Percentiles rank a stretch among this genome's conserved stretches.
Conservation (phyloP, 30 jellyfish, hydroid and myxozoan species). For the Turritopsis rubra region DNA sequence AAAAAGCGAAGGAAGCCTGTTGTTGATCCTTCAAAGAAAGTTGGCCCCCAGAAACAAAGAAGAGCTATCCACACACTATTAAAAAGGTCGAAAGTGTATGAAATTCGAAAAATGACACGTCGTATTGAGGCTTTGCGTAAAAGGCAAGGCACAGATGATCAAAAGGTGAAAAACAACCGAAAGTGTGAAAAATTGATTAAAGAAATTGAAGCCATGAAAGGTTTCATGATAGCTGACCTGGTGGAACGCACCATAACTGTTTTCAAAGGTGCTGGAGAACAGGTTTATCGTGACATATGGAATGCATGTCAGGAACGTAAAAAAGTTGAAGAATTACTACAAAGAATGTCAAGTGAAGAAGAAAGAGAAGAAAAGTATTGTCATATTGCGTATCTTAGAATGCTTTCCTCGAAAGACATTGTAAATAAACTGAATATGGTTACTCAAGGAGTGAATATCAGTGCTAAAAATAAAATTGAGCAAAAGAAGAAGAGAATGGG, state of each 20-base stretch:
- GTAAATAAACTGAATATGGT: constrained; percentile 2
- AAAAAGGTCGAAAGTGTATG: constrained; percentile 25
- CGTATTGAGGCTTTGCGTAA: constrained; percentile 17
- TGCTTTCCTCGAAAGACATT: constrained; percentile 28
- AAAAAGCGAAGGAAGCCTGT: not conserved
- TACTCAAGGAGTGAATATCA: constrained; percentile 2
- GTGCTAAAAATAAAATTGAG: not conserved
- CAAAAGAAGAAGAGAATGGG: not conserved
- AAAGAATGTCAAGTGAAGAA: not conserved
- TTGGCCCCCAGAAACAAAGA: constrained; percentile 30
- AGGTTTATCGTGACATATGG: constrained; percentile 7
- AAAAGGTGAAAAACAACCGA: constrained; percentile 19
- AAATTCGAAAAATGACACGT: constrained; percentile 32
- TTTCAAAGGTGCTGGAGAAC: constrained; percentile 15
- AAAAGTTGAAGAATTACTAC: constrained; percentile 1
- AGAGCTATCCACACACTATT: constrained; percentile 17
- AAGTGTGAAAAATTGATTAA: constrained; percentile 16
- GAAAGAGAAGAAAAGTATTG: not conserved
- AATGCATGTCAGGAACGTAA: not conserved
- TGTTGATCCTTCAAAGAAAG: constrained; percentile 4
- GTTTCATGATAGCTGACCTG: constrained; percentile 11
- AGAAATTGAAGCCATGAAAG: constrained; percentile 30
- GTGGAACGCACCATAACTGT: constrained; percentile 20
- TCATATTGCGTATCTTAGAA: constrained; percentile 19
- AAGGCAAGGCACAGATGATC: constrained; percentile 23